Evolutionary conservation across 2,797 vertebrate genomes (phyloP), one percentile per base, ranked within the genome.

Genomic region (Danio kyathit): DNA sequence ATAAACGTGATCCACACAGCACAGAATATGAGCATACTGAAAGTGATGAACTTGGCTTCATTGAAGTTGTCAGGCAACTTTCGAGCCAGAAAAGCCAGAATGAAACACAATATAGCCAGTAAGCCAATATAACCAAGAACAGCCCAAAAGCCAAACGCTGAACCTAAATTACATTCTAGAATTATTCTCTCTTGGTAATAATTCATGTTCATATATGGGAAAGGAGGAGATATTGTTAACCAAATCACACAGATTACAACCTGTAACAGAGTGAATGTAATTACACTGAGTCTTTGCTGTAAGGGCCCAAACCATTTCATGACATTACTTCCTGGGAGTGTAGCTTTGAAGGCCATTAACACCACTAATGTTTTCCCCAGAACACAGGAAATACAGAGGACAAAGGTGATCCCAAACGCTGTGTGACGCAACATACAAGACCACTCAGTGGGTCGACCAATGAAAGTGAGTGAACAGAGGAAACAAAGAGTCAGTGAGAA

Each of bases 401-500:
- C 91, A 61, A 94, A 93, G 7, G 91, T 94, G 86, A 94, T 92
- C 10, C 94, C 90, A 10, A 94, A 94, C 0, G 88, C 91, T 17
- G 92, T 93, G 88, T 95, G 92, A 0, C 91, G 84, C 85, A 95
- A 88, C 92, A 93, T 94, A 86, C 93, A 94, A 82, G 93, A 94
- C 93, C 92, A 93, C 21, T 89, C 77, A 76, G 92, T 88, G 72
- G 93, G 94, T 6, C 71, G 89, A 0, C 93, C 93, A 0, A 94
- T 92, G 84, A 93, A 93, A 48, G 92, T 94, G 48, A 94, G 81
- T 57, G 94, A 93, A 9, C 91, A 94, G 63, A 94, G 89, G 80
- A 94, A 93, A 76, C 93, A 94, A 81, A 94, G 83, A 56, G 82
- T 90, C 77, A 94, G 41, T 4, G 93, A 94, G 84, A 94, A 92